Evolutionary conservation across 2,113 vertebrate species (phyloP).

Genomic region (Lagopus leucura): DNA sequence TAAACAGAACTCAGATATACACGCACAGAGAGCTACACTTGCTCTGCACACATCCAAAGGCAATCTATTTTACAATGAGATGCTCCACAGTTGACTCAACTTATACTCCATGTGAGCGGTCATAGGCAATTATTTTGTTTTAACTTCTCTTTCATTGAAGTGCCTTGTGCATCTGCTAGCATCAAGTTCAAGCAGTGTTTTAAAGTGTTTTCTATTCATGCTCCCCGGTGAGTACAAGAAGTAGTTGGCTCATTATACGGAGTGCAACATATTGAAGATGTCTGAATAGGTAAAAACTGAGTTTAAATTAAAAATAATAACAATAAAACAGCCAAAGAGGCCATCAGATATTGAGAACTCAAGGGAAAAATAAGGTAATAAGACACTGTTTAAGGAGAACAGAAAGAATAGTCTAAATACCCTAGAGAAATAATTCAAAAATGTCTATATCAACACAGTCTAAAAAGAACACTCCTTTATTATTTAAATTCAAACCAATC

Average conservation of each 20-base stretch:
- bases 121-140: background rate
- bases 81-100: background rate
- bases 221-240: background rate
- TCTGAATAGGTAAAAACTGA: background rate
- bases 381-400: background rate
- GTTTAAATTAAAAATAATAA: background rate
- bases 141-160: background rate
- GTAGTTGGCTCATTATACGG: background rate
- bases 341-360: background rate
- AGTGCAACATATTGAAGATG: background rate
- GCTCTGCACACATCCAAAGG: background rate
- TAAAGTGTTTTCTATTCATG: background rate
- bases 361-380: background rate
- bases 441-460: background rate
- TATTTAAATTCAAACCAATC: background rate
- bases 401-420: background rate
- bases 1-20: rapidly evolving
- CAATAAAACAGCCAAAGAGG: background rate
- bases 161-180: background rate
- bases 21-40: too few relatives aligned
- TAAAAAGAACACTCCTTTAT: background rate
- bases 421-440: background rate
- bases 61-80: background rate
- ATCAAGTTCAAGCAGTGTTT: background rate
- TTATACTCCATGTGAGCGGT: background rate